A percentile compares a stretch with the other conserved stretches of the same genome.
Evolutionary conservation across 2,888 invertebrate genomes (phyloP).

Genomic region (Macrophya alboannulata): DNA sequence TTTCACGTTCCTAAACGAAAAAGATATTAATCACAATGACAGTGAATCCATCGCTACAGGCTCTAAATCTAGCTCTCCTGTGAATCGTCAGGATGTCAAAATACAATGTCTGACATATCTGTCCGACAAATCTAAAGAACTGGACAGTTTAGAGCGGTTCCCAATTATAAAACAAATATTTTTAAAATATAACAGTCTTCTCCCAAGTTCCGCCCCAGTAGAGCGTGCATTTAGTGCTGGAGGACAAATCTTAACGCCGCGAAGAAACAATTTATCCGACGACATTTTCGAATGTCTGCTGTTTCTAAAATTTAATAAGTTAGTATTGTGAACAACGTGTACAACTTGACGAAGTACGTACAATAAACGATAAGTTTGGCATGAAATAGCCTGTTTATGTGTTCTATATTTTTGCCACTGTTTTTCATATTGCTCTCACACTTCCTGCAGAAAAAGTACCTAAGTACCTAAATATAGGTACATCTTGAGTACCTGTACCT

Average conservation of each 20-base stretch:
- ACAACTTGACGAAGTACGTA: neutral
- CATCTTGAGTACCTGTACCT: constrained; percentile 41
- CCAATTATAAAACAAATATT: constrained; percentile 50
- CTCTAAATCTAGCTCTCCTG: constrained; percentile 34
- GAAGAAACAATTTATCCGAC: constrained; percentile 47
- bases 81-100: constrained; percentile 24
- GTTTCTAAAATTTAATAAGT: constrained; percentile 43
- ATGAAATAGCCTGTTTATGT: neutral
- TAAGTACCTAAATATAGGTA: constrained; percentile 36
- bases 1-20: constrained; percentile 22
- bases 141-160: constrained; percentile 43
- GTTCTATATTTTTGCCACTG: neutral
- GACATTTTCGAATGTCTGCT: constrained; percentile 47
- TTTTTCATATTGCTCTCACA: constrained; percentile 24
- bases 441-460: constrained; percentile 31
- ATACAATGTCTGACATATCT: constrained; percentile 45
- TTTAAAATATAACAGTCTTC: constrained; percentile 44
- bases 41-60: constrained; percentile 17
- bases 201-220: constrained; percentile 54
- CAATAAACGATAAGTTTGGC: constrained; percentile 15
- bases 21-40: constrained; percentile 38
- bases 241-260: constrained; percentile 49
- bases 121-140: constrained; percentile 37
- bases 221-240: constrained; percentile 49
- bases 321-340: constrained; percentile 5